A percentile compares a stretch with the other conserved stretches of the same genome.
Conservation (phyloP, 2,797 vertebrate genomes). For the Leptoclinus maculatus region DNA sequence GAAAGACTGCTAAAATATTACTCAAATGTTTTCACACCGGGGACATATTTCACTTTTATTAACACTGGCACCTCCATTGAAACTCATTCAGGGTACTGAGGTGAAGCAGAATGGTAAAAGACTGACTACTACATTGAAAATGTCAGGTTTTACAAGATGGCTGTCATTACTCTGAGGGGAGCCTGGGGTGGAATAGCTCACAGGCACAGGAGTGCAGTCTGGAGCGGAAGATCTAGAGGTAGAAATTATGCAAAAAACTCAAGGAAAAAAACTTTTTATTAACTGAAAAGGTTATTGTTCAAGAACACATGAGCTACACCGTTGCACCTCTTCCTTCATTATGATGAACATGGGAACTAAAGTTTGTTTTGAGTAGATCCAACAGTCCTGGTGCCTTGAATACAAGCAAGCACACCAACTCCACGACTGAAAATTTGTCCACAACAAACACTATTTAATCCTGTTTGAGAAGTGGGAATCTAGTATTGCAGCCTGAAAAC, state of each 20-base stretch:
- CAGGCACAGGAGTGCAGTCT: conserved; percentile 10
- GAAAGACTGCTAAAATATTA: conserved; percentile 35
- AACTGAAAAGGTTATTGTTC: not conserved
- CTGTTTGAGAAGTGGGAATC: conserved; percentile 2
- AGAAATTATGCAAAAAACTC: not conserved
- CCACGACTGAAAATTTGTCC: not conserved
- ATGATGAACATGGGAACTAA: not conserved
- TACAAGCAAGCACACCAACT: not conserved
- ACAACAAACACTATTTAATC: not conserved
- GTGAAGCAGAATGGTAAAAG: conserved; percentile 40
- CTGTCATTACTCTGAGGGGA: conserved; percentile 54
- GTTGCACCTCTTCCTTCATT: not conserved
- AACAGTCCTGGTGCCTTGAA: not conserved
- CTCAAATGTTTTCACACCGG: conserved; percentile 41
- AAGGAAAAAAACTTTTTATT: not conserved
- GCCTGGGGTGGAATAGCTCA: conserved; percentile 28
- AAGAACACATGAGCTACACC: not conserved
- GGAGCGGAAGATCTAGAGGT: conserved; percentile 6
- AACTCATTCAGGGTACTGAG: conserved; percentile 30
- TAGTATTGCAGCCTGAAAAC: not conserved
- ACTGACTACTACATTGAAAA: conserved; percentile 46
- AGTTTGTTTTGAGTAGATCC: not conserved
- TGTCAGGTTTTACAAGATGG: conserved; percentile 64
- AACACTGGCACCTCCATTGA: conserved; percentile 22
- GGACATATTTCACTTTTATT: conserved; percentile 44